phyloP scores from a whole-genome alignment of 2,888 invertebrate species.

The Suillia variegata region DNA sequence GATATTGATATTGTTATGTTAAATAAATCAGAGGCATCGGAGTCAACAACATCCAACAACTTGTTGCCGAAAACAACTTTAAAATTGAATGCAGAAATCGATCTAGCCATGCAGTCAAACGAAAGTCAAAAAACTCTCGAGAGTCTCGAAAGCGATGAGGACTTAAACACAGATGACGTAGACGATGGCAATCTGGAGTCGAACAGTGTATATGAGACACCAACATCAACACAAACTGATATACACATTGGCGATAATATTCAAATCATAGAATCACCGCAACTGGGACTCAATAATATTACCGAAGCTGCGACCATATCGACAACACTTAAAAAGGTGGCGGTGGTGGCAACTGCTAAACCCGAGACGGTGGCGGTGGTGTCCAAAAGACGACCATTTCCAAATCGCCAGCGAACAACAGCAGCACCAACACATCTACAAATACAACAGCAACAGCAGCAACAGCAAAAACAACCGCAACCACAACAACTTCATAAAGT shows the following conservation, averaged over 20 bases:
- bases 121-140: constrained; percentile 13
- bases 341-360: constrained; percentile 23
- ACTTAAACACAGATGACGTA: constrained; percentile 14
- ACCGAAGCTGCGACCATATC: constrained; percentile 39
- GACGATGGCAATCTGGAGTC: constrained; percentile 40
- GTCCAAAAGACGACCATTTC: constrained; percentile 20
- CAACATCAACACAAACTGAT: constrained; percentile 26
- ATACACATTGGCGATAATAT: constrained; percentile 43
- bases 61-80: neutral
- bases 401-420: constrained; percentile 15
- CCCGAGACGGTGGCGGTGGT: constrained; percentile 25
- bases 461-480: constrained; percentile 21
- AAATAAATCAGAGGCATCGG: no score
- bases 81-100: neutral
- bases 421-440: constrained; percentile 21
- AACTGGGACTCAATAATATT: constrained; percentile 43
- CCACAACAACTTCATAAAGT: constrained; percentile 11
- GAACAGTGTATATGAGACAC: constrained; percentile 51
- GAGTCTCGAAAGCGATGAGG: constrained; percentile 23
- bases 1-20: no score
- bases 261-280: constrained; percentile 49
- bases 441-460: constrained; percentile 29
- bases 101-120: constrained; percentile 5
- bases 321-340: constrained; percentile 37
- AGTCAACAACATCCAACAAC: neutral